Conservation (phyloP, 2,888 invertebrate genomes). For the Bombylius discolor region DNA sequence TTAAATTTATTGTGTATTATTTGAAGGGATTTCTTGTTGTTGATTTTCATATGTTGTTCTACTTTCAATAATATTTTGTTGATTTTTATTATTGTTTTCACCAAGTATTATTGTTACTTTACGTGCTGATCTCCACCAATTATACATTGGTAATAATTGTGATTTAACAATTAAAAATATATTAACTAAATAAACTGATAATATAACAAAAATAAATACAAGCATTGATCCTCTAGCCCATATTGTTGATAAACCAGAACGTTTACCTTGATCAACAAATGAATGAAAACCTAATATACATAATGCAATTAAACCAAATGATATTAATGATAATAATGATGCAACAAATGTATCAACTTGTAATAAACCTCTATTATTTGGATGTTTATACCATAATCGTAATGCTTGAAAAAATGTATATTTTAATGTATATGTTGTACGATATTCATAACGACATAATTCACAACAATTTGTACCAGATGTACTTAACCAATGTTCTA, state of each 20-base stretch:
- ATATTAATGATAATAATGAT: conserved; percentile 36
- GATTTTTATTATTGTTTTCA: too few relatives aligned
- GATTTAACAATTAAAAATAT: conserved; percentile 7
- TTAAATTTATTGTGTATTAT: too few relatives aligned
- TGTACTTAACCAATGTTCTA: conserved; percentile 46
- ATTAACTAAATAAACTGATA: conserved; percentile 7
- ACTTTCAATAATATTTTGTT: too few relatives aligned
- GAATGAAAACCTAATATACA: conserved; percentile 40
- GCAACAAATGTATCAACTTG: conserved; percentile 5
- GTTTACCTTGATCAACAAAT: conserved; percentile 40
- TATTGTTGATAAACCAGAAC: conserved; percentile 37
- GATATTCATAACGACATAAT: conserved; percentile 32
- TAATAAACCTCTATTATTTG: conserved; percentile 33
- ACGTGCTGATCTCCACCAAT: too few relatives aligned
- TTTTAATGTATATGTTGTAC: conserved; percentile 13
- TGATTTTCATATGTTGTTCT: too few relatives aligned
- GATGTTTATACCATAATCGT: conserved; percentile 40
- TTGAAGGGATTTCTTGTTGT: too few relatives aligned
- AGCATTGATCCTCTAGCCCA: conserved; percentile 39
- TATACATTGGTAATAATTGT: conserved; percentile 3
- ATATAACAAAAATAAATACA: conserved; percentile 25
- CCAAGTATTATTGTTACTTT: too few relatives aligned
- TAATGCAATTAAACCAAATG: conserved; percentile 38
- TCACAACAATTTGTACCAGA: conserved; percentile 43
- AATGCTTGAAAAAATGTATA: conserved; percentile 37